Evolutionary conservation across 2,888 invertebrate species (phyloP).

Genomic region (Hyposoter didymator): DNA sequence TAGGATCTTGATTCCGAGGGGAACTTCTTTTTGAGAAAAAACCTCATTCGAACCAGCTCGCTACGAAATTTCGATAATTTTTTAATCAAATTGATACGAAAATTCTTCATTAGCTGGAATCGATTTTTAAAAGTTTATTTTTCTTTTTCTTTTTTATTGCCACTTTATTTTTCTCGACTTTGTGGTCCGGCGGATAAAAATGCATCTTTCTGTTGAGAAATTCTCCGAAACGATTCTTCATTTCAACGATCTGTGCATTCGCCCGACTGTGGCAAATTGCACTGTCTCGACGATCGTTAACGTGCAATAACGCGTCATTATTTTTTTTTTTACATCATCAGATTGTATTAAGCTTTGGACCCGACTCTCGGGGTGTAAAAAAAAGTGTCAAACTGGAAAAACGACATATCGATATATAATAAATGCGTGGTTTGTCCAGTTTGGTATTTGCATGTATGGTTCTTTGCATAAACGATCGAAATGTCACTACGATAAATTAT

Average conservation of each 20-base stretch:
- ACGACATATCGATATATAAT: not conserved
- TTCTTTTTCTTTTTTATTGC: too few relatives aligned
- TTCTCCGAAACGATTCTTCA: constrained; percentile 4
- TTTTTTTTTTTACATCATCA: not conserved
- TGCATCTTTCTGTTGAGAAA: not conserved
- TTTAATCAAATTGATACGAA: too few relatives aligned
- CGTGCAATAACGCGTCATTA: not conserved
- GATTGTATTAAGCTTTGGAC: not conserved
- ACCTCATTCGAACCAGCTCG: not conserved
- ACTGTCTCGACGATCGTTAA: constrained; percentile 17
- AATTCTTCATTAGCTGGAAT: too few relatives aligned
- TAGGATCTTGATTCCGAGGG: not conserved
- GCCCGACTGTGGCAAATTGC: not conserved
- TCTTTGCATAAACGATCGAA: not conserved
- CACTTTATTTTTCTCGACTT: too few relatives aligned
- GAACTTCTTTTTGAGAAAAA: not conserved
- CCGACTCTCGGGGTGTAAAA: not conserved
- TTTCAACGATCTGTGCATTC: not conserved
- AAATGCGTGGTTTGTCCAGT: not conserved
- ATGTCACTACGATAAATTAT: not conserved
- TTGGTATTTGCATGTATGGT: not conserved
- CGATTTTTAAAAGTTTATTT: too few relatives aligned
- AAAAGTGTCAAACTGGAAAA: constrained; percentile 9
- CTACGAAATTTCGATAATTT: not conserved
- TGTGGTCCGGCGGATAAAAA: not conserved